A percentile compares a stretch with the other conserved stretches of the same genome.
Evolutionary conservation across 2,113 vertebrate species (phyloP).

Genomic region (Charadrius vociferus): DNA sequence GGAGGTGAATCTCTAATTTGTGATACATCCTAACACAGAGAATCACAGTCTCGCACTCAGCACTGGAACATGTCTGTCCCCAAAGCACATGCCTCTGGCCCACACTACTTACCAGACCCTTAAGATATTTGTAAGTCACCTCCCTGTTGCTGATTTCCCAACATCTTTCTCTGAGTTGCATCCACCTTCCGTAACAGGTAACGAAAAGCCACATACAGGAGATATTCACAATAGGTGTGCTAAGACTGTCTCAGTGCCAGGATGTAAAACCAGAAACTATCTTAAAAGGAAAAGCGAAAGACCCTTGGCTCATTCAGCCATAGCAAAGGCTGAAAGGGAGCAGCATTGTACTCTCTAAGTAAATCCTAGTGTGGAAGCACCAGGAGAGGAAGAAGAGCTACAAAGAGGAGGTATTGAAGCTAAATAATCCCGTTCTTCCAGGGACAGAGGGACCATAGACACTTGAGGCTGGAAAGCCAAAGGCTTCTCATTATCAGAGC

Average conservation of each 20-base stretch:
- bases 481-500: neutral
- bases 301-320: neutral
- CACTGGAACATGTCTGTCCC: neutral
- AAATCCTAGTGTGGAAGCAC: neutral
- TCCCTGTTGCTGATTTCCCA: neutral
- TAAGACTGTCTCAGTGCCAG: neutral
- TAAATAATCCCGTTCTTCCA: neutral
- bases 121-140: neutral
- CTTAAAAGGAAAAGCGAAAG: neutral
- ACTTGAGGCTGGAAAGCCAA: neutral
- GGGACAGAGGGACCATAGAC: neutral
- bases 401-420: neutral
- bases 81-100: neutral
- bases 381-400: neutral
- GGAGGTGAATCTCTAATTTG: neutral
- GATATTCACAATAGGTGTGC: fast-evolving
- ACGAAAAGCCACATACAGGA: neutral
- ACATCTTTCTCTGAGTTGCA: neutral
- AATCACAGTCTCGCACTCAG: fast-evolving
- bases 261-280: neutral
- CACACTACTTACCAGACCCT: neutral
- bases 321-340: neutral
- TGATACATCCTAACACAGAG: neutral
- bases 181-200: neutral
- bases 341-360: neutral